phyloP scores from a whole-genome alignment of 2,113 vertebrate genomes.

The Syngnathus floridae region DNA sequence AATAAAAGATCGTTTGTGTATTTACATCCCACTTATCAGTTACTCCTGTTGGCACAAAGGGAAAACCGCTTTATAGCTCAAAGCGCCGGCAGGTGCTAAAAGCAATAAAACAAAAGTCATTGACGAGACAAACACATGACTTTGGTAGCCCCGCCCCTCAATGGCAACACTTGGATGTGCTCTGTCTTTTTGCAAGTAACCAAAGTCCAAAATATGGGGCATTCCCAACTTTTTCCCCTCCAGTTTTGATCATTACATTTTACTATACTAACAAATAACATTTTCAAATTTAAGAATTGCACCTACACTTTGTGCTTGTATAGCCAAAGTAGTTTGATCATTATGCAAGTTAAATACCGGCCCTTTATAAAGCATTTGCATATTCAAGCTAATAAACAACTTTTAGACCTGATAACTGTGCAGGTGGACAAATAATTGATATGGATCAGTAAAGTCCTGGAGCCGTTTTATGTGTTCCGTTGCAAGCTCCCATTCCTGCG shows the following conservation, averaged over 20 bases:
- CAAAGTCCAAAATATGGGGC: constrained; percentile 64
- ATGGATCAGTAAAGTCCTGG: background rate
- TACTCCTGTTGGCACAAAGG: background rate
- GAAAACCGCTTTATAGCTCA: constrained; percentile 11
- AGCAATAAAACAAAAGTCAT: constrained; percentile 48
- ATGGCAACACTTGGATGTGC: constrained; percentile 39
- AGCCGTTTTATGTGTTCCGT: constrained; percentile 10
- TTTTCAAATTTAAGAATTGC: background rate
- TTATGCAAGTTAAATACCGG: background rate
- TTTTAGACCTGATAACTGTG: constrained; percentile 45
- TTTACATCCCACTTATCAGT: constrained; percentile 39
- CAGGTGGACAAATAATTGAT: constrained; percentile 54
- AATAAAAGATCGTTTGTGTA: constrained; percentile 91
- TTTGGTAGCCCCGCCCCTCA: constrained; percentile 3
- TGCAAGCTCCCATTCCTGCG: background rate
- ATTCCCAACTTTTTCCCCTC: constrained; percentile 38
- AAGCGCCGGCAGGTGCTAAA: constrained; percentile 55
- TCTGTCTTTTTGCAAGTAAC: constrained; percentile 24
- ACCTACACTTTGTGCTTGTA: background rate
- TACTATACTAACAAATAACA: background rate
- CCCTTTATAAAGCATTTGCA: constrained; percentile 64
- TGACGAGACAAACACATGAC: constrained; percentile 31
- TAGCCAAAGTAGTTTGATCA: constrained; percentile 3
- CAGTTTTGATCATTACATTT: too few species aligned
- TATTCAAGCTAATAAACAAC: constrained; percentile 69